phyloP scores from a whole-genome alignment of 2,113 vertebrate species.

The Coptodon rendalli region DNA sequence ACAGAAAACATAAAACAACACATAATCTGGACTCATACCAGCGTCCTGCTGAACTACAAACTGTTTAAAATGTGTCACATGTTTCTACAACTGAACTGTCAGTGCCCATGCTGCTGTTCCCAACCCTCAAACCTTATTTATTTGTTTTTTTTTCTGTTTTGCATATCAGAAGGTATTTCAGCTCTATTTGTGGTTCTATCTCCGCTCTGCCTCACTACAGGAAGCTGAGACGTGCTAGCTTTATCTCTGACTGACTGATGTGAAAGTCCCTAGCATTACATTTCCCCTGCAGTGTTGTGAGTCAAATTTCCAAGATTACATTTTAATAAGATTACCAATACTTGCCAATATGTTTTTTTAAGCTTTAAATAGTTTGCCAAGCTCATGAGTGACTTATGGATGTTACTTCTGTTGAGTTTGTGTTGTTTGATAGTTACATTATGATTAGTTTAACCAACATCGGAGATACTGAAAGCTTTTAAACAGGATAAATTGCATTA shows the following conservation, averaged over 20 bases:
- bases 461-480: neutral
- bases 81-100: neutral
- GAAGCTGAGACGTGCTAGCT: neutral
- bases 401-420: rapidly evolving
- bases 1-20: neutral
- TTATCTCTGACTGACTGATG: neutral
- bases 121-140: rapidly evolving
- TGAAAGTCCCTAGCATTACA: neutral
- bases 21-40: neutral
- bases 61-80: neutral
- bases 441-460: neutral
- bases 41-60: rapidly evolving
- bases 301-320: rapidly evolving
- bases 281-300: rapidly evolving
- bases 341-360: neutral
- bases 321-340: neutral
- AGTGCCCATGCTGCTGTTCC: rapidly evolving
- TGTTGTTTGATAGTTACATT: rapidly evolving
- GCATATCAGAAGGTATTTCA: rapidly evolving
- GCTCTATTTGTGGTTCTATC: neutral
- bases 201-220: neutral
- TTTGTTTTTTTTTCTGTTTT: neutral
- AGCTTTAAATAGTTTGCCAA: neutral
- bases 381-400: rapidly evolving
- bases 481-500: neutral